phyloP scores from a whole-genome alignment of 2,888 invertebrate genomes.

The Scaeva pyrastri region DNA sequence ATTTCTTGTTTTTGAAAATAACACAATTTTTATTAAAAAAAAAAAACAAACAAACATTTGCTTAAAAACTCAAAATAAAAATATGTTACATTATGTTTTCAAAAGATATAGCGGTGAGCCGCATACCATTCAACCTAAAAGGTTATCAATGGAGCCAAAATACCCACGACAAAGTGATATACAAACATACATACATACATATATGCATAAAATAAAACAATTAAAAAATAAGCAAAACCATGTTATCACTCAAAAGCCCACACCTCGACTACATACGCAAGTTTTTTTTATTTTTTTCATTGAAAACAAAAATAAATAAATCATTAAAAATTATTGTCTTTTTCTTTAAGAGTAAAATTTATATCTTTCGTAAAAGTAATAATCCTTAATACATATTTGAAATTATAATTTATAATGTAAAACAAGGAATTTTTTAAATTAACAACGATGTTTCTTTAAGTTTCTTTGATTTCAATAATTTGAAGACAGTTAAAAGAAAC shows the following conservation, averaged over 20 bases:
- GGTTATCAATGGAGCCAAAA: slow-evolving; percentile 65
- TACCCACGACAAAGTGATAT: slow-evolving; percentile 35
- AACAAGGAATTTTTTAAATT: no score
- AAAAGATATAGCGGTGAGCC: neutral
- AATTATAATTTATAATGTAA: no score
- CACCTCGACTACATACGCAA: neutral
- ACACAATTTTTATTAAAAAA: neutral
- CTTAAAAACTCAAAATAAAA: neutral
- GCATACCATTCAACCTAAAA: slow-evolving; percentile 28
- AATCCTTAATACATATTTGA: no score
- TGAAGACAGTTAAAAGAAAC: no score
- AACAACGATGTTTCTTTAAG: no score
- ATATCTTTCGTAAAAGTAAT: no score
- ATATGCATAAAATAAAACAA: neutral
- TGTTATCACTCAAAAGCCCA: neutral
- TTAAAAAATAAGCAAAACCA: slow-evolving; percentile 10
- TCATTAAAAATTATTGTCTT: no score
- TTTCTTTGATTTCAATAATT: no score
- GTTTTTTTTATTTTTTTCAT: no score
- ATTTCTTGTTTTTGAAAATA: neutral
- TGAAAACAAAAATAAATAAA: no score
- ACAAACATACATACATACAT: no score
- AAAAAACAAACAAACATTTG: neutral
- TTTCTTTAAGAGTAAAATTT: no score
- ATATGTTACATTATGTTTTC: slow-evolving; percentile 1